phyloP scores from a whole-genome alignment of 2,113 vertebrate genomes.

The Plestiodon gilberti region DNA sequence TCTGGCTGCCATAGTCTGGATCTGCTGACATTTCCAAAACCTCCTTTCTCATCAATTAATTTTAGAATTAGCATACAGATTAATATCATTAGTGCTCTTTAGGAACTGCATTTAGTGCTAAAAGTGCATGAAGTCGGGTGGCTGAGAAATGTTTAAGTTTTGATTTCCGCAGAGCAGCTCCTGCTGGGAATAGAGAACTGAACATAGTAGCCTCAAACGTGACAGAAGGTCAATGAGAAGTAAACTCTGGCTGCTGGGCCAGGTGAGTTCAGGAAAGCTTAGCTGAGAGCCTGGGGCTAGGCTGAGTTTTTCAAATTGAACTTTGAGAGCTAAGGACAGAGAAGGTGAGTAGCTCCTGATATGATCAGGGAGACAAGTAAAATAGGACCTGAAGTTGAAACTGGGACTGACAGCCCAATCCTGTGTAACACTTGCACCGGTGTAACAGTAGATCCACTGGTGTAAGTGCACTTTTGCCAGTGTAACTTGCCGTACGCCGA shows the following conservation, averaged over 20 bases:
- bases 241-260: not conserved
- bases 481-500: no score
- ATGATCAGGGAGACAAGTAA: not conserved
- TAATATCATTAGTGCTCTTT: not conserved
- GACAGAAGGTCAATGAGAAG: not conserved
- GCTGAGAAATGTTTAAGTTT: not conserved
- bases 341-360: not conserved
- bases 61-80: not conserved
- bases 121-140: not conserved
- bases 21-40: not conserved
- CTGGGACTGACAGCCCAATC: not conserved
- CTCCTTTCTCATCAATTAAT: not conserved
- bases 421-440: no score
- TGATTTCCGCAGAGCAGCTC: not conserved
- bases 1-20: not conserved
- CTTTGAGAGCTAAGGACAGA: not conserved
- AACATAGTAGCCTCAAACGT: not conserved
- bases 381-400: not conserved
- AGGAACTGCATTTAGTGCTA: not conserved
- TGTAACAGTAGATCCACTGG: no score
- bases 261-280: not conserved
- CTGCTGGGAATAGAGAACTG: not conserved
- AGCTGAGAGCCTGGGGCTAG: not conserved
- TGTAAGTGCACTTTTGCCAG: no score
- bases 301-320: not conserved